Evolutionary conservation across 2,888 invertebrate species (phyloP).

Genomic region (Ligdia adustata): DNA sequence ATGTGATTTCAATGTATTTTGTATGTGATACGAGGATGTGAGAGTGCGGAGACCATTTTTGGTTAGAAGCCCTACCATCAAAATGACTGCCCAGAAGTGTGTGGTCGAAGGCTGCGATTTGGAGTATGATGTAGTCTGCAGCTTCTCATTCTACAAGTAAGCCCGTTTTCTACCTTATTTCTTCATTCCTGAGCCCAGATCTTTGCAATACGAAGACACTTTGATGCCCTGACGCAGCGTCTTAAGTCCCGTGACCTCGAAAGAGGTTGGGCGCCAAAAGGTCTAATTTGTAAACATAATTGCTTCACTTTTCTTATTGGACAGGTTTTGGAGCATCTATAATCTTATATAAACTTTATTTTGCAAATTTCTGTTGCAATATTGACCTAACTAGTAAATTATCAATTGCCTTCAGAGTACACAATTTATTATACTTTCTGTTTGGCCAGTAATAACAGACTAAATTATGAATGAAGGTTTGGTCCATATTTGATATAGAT

Average conservation of each 20-base stretch:
- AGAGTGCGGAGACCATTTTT: constrained; percentile 65
- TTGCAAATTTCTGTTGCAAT: no score
- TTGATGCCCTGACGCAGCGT: constrained; percentile 7
- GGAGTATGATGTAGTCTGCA: constrained; percentile 80
- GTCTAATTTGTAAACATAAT: constrained; percentile 33
- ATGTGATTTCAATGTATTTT: constrained; percentile 68
- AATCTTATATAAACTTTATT: background rate
- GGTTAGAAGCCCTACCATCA: constrained; percentile 59
- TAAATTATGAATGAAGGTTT: no score
- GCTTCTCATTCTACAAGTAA: constrained; percentile 82
- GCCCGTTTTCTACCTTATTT: constrained; percentile 53
- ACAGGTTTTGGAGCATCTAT: constrained; percentile 5
- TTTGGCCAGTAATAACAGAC: no score
- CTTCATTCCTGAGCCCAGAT: background rate
- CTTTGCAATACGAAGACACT: background rate
- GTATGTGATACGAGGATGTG: constrained; percentile 67
- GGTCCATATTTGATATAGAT: no score
- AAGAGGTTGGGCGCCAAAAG: constrained; percentile 23
- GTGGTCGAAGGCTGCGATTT: constrained; percentile 79
- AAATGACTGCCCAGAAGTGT: constrained; percentile 75
- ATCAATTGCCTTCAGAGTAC: no score
- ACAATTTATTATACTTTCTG: no score
- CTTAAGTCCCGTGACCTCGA: constrained; percentile 34
- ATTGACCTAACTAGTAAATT: background rate
- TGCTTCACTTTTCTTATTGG: constrained; percentile 17